phyloP scores from a whole-genome alignment of 2,113 vertebrate species.

The Rhinolophus ferrumequinum region DNA sequence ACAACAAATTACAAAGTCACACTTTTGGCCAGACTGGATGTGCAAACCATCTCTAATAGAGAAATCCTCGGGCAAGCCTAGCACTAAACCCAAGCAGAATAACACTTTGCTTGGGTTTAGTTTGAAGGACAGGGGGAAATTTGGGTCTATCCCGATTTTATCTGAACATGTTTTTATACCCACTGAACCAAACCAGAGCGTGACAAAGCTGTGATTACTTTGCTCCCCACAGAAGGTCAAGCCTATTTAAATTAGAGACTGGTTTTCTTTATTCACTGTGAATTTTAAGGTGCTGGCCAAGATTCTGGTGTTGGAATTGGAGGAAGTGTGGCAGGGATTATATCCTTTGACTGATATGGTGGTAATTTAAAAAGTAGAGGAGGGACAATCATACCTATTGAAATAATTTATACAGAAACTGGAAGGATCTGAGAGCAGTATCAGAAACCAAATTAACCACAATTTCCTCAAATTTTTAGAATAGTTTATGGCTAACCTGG shows the following conservation, averaged over 20 bases:
- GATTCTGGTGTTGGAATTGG: slow-evolving; percentile 55
- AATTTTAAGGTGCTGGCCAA: slow-evolving; percentile 68
- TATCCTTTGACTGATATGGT: slow-evolving; percentile 57
- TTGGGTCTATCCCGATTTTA: slow-evolving; percentile 57
- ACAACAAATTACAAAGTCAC: slow-evolving; percentile 17
- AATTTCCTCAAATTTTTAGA: slow-evolving; percentile 54
- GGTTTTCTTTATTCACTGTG: slow-evolving; percentile 68
- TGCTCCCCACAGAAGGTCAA: slow-evolving; percentile 73
- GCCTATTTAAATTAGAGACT: slow-evolving; percentile 74
- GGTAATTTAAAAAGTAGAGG: slow-evolving; percentile 59
- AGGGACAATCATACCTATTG: slow-evolving; percentile 52
- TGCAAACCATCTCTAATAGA: neutral
- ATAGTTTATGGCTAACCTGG: slow-evolving; percentile 49
- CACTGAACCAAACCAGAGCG: slow-evolving; percentile 77
- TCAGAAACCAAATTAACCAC: slow-evolving; percentile 52
- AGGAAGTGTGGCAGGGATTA: slow-evolving; percentile 69
- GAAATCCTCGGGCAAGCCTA: slow-evolving; percentile 31
- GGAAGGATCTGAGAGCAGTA: slow-evolving; percentile 34
- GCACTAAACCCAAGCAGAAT: slow-evolving; percentile 43
- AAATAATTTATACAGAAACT: slow-evolving; percentile 39
- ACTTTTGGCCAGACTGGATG: neutral
- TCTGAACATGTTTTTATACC: slow-evolving; percentile 74
- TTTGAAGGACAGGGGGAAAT: slow-evolving; percentile 69
- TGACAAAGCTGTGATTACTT: slow-evolving; percentile 73
- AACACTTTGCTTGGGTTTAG: slow-evolving; percentile 57